Percentiles rank a stretch among this genome's conserved stretches.
Conservation (phyloP, 2,797 vertebrate genomes). For the Molossus alvarezi region DNA sequence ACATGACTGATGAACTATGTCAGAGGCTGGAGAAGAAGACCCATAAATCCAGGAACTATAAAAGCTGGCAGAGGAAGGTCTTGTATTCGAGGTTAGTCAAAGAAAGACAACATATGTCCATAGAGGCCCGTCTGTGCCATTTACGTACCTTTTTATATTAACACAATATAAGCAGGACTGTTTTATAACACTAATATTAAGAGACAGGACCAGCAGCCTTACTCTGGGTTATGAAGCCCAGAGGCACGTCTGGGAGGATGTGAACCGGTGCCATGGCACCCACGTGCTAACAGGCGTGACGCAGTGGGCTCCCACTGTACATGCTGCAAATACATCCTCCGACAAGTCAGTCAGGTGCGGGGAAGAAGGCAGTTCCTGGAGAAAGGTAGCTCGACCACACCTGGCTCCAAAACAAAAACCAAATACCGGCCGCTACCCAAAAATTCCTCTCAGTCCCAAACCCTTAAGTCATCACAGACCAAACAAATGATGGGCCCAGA, state of each 20-base stretch:
- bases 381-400: background rate
- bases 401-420: conserved; percentile 26
- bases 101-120: background rate
- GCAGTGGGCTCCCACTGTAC: background rate
- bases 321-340: background rate
- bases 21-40: background rate
- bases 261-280: background rate
- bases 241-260: background rate
- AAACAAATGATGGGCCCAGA: conserved; percentile 12
- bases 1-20: background rate
- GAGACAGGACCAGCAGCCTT: background rate
- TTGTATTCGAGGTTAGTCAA: background rate
- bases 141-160: background rate
- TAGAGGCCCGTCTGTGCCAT: background rate
- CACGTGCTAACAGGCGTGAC: background rate
- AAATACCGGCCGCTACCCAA: background rate
- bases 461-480: conserved; percentile 20
- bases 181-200: background rate
- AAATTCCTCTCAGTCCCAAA: conserved; percentile 16
- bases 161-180: background rate
- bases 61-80: background rate
- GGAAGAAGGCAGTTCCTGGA: conserved; percentile 49
- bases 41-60: conserved; percentile 4
- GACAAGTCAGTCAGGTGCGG: background rate
- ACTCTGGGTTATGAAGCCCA: background rate